Percentiles rank a stretch among this genome's conserved stretches.
Conservation (phyloP, 2,888 invertebrate genomes). For the Clitarchus hookeri region DNA sequence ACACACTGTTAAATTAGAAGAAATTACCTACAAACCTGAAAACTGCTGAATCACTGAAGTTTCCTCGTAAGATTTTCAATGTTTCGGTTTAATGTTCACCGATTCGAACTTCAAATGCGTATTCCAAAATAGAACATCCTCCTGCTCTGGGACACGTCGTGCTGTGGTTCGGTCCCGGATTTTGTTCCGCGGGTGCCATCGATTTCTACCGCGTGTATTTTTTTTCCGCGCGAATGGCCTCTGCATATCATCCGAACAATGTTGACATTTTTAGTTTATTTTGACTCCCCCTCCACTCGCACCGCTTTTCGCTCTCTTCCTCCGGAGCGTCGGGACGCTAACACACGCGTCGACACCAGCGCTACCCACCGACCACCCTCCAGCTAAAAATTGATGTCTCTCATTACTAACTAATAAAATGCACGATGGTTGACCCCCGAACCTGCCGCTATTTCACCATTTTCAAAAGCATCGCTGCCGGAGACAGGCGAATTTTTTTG, state of each 20-base stretch:
- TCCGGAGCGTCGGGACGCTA: slow-evolving; percentile 16
- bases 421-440: slow-evolving; percentile 24
- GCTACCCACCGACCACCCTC: slow-evolving; percentile 5
- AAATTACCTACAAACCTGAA: no score
- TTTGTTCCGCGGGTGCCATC: no score
- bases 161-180: no score
- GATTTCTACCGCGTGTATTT: background rate
- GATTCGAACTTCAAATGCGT: no score
- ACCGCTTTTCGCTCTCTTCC: background rate
- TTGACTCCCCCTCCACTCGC: slow-evolving; percentile 22
- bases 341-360: slow-evolving; percentile 19
- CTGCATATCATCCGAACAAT: slow-evolving; percentile 22
- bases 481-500: background rate
- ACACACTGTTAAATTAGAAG: no score
- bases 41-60: no score
- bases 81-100: no score
- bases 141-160: no score
- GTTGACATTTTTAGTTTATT: slow-evolving; percentile 33
- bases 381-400: slow-evolving; percentile 36
- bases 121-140: no score
- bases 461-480: slow-evolving; percentile 10
- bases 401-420: slow-evolving; percentile 37
- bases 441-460: slow-evolving; percentile 4
- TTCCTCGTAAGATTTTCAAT: no score
- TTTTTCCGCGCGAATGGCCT: background rate